These are phyloP conservation scores for Calliopum simillimum DNA, from an alignment of 2,888 invertebrate genomes.

Conservation along the genomic window DNA sequence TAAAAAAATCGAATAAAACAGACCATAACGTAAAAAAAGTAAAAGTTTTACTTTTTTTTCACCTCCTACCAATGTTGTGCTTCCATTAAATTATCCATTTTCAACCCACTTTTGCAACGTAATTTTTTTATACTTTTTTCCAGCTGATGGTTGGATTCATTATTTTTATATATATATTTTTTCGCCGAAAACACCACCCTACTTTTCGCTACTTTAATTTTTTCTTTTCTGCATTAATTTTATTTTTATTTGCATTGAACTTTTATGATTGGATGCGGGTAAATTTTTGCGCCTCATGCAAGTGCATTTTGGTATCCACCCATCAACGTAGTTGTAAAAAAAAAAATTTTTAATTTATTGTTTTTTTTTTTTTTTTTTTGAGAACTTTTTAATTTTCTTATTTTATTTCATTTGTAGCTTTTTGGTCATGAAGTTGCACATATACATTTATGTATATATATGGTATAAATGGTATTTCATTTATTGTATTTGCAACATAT, in stretches of 20 bases:
- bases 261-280: slow-evolving; percentile 34
- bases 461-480: no score
- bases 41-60: slow-evolving; percentile 6
- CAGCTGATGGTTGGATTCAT: neutral
- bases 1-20: neutral
- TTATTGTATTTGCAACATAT: neutral
- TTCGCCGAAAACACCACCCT: neutral
- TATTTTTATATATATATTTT: slow-evolving; percentile 7
- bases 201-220: neutral
- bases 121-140: no score
- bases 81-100: neutral
- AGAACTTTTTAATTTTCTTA: neutral
- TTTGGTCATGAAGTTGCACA: neutral
- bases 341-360: slow-evolving; percentile 22
- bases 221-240: slow-evolving; percentile 12
- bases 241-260: slow-evolving; percentile 29
- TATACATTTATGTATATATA: neutral
- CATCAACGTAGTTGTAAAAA: slow-evolving; percentile 13
- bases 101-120: neutral
- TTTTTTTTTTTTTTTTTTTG: slow-evolving; percentile 14
- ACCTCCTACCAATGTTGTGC: neutral
- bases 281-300: slow-evolving; percentile 24
- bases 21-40: no score
- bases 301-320: slow-evolving; percentile 14
- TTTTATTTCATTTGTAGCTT: slow-evolving; percentile 1